phyloP scores from a whole-genome alignment of 2,888 invertebrate genomes.

The Ypsolopha sequella region DNA sequence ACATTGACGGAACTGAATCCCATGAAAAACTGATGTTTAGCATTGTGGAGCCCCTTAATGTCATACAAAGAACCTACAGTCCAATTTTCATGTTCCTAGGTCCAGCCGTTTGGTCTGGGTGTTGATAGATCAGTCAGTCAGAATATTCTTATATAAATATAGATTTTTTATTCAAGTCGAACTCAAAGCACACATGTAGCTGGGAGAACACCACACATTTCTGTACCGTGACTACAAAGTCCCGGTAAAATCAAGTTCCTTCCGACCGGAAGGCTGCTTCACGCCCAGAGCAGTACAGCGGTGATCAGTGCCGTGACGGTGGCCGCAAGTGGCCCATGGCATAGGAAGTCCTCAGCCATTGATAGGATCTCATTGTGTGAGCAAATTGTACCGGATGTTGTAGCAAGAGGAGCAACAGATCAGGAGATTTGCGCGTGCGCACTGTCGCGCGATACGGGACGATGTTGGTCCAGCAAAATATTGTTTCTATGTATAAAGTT shows the following conservation, averaged over 20 bases:
- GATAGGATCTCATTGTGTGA: slow-evolving; percentile 66
- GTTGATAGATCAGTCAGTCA: too few species aligned
- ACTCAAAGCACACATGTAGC: too few species aligned
- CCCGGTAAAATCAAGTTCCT: not conserved
- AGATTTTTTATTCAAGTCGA: too few species aligned
- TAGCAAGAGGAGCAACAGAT: slow-evolving; percentile 26
- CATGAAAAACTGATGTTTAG: too few species aligned
- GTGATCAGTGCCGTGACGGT: slow-evolving; percentile 40
- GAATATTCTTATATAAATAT: too few species aligned
- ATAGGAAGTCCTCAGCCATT: slow-evolving; percentile 64
- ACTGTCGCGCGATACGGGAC: not conserved
- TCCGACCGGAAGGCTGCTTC: not conserved
- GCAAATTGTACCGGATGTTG: slow-evolving; percentile 60
- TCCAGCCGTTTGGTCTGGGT: too few species aligned
- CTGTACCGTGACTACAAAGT: not conserved
- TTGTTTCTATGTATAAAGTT: too few species aligned
- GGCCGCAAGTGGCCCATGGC: slow-evolving; percentile 57
- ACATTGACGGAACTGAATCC: too few species aligned
- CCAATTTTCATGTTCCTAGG: too few species aligned
- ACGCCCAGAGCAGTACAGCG: not conserved
- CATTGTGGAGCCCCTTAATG: too few species aligned
- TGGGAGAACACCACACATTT: not conserved
- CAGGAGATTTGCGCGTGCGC: not conserved
- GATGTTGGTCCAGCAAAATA: not conserved
- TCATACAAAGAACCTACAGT: too few species aligned